A percentile compares a stretch with the other conserved stretches of the same genome.
These are phyloP conservation scores for Hedya salicella DNA, from an alignment of 2,888 invertebrate species.

Conservation along the genomic window DNA sequence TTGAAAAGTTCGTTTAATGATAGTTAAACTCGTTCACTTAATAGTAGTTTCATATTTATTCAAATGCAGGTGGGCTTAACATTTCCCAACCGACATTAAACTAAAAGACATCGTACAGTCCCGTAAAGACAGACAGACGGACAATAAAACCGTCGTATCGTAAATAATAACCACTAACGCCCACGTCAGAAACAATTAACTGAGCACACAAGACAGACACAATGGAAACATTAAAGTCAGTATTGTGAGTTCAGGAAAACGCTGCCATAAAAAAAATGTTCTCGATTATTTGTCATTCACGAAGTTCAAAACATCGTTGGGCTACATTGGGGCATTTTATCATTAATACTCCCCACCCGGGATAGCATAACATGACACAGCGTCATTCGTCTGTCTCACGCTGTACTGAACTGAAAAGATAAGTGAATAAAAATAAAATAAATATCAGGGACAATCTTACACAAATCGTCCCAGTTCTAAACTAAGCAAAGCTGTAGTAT, in stretches of 20 bases:
- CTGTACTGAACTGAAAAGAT: too few relatives aligned
- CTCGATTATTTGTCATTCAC: too few relatives aligned
- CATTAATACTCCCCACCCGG: too few relatives aligned
- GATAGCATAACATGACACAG: too few relatives aligned
- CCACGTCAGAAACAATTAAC: slow-evolving; percentile 30
- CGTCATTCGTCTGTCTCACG: too few relatives aligned
- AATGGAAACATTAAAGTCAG: neutral
- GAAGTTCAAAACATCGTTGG: too few relatives aligned
- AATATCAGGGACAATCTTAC: too few relatives aligned
- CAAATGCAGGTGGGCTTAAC: neutral
- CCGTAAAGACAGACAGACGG: slow-evolving; percentile 19
- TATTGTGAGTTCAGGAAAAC: slow-evolving; percentile 3
- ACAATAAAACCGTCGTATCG: slow-evolving; percentile 30
- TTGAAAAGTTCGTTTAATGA: neutral
- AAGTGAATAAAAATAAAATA: too few relatives aligned
- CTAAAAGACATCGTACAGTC: slow-evolving; percentile 4
- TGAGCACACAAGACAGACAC: neutral
- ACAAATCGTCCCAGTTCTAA: too few relatives aligned
- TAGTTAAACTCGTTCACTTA: neutral
- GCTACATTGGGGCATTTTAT: too few relatives aligned
- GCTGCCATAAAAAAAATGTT: neutral
- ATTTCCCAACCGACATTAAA: slow-evolving; percentile 22
- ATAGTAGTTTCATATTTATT: neutral
- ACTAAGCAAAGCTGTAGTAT: too few relatives aligned
- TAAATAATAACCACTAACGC: slow-evolving; percentile 33